These are phyloP conservation scores for Cynopterus brachyotis DNA, from an alignment of 2,113 vertebrate genomes.

Conservation along the genomic window DNA sequence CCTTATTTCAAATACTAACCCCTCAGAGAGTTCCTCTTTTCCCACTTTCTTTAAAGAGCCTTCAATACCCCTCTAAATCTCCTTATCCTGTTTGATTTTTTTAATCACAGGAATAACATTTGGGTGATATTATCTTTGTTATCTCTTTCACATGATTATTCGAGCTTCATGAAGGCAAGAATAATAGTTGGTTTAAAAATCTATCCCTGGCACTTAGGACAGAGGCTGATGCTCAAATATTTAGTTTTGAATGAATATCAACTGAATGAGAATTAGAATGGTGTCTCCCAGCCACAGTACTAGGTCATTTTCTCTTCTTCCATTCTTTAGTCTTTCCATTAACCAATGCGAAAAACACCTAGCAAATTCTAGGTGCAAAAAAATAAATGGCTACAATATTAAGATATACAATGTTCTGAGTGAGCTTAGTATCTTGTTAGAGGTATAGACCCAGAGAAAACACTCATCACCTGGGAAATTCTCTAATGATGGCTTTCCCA, in stretches of 20 bases:
- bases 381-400: neutral
- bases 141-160: neutral
- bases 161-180: neutral
- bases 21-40: neutral
- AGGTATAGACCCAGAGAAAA: slow-evolving; percentile 11
- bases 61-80: neutral
- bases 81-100: neutral
- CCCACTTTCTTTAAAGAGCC: neutral
- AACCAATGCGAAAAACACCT: neutral
- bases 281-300: neutral
- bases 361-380: neutral
- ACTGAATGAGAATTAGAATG: neutral
- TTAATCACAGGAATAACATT: neutral
- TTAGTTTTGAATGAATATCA: neutral
- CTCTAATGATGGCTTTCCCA: neutral
- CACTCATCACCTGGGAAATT: neutral
- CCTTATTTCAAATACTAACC: neutral
- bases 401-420: neutral
- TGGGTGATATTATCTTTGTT: neutral
- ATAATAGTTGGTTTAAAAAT: neutral
- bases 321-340: neutral
- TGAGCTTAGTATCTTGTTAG: neutral
- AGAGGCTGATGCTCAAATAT: neutral
- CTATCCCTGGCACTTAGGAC: neutral
- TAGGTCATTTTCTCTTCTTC: neutral